Base-by-base conservation (phyloP, 2,113 vertebrate species). In the Neotoma lepida region DNA sequence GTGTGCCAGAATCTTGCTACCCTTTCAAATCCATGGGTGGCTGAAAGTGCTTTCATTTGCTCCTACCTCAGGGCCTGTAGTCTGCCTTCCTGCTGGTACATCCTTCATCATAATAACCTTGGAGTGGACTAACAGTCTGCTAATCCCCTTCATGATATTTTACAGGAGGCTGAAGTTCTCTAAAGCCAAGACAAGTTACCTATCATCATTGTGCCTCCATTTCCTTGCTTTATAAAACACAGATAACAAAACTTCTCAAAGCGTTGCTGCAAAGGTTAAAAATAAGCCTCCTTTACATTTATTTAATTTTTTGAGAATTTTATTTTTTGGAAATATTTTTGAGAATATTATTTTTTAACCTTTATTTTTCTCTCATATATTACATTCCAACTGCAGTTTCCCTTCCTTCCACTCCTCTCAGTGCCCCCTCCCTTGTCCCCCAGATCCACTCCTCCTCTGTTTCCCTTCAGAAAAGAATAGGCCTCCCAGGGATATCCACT, bases 191-290 rank as follows among this genome's bases (percentile, higher is more conserved):
- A 9, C 7, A 91, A 77, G 39, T 77, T 64, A 82, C 28, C 56
- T 78, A 63, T 33, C 15, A 13, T 77, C n/a, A 95, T 5, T 66
- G 30, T 51, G 35, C 41, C 51, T 92, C 86, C 64, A 39, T 24
- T 93, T 92, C 76, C 64, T 33, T 84, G 44, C 28, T 92, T 97
- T 89, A 13, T 86, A 68, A 86, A 91, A 41, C 71, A 14, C 12
- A 26, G 10, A 76, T 89, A 41, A 44, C 64, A 49, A 64, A 85
- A 13, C 7, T 89, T 44, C 41, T 94, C 26, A 81, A 85, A 88
- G 41, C 39, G 17, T n/a, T 73, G 15, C 41, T 86, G 54, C 73
- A 41, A 88, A 18, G 77, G 77, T 88, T 58, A 49, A 35, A 93
- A 92, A 35, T 44, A 56, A 82, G 20, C 10, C 71, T 5, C 8